phyloP scores from a whole-genome alignment of 2,888 invertebrate genomes.

The Coleophora deauratella region DNA sequence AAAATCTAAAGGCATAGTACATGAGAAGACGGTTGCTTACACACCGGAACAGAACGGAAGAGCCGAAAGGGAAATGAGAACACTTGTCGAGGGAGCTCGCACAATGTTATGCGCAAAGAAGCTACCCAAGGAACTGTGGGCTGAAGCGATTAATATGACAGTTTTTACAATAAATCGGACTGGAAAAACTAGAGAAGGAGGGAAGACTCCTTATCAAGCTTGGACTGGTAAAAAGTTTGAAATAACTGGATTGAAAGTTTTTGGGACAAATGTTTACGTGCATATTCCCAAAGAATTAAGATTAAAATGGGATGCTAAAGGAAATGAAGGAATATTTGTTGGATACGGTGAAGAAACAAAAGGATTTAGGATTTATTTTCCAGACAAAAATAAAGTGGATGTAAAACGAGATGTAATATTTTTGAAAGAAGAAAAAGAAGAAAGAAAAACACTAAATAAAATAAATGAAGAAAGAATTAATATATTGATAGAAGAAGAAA shows the following conservation, averaged over 20 bases:
- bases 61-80: constrained; percentile 10
- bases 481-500: too few relatives aligned
- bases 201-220: constrained; percentile 20
- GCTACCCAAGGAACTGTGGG: constrained; percentile 25
- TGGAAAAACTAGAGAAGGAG: constrained; percentile 12
- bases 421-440: too few relatives aligned
- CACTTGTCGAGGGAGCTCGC: constrained; percentile 10
- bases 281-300: constrained; percentile 18
- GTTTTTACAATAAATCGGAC: constrained; percentile 24
- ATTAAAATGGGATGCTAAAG: constrained; percentile 9
- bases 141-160: constrained; percentile 27
- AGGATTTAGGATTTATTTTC: constrained; percentile 15
- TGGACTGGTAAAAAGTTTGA: constrained; percentile 11
- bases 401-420: constrained; percentile 4
- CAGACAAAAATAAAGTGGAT: constrained; percentile 1
- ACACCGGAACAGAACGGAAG: constrained; percentile 12
- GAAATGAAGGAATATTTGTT: constrained; percentile 13
- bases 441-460: too few relatives aligned
- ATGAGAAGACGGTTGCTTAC: constrained; percentile 7
- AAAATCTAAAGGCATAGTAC: constrained; percentile 5
- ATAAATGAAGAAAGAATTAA: too few relatives aligned
- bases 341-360: constrained; percentile 18
- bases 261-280: constrained; percentile 15
- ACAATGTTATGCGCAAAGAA: constrained; percentile 6
- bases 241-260: constrained; percentile 4